Evolutionary conservation across 2,888 invertebrate genomes (phyloP), one percentile per base, ranked within the genome.

Genomic region (Melolontha melolontha): DNA sequence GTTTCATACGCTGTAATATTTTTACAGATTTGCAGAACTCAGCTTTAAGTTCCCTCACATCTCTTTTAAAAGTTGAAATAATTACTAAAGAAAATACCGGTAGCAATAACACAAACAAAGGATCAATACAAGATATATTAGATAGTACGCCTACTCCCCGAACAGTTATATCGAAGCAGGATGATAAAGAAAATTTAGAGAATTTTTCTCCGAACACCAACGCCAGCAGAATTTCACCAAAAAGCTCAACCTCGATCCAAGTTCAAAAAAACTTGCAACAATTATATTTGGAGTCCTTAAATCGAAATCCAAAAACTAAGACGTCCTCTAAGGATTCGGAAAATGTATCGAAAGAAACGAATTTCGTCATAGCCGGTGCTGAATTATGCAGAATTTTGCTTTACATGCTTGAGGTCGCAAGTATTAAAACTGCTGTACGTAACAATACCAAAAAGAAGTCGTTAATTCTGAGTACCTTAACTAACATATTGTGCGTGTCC

Each of bases 371-470:
- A 68, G 77, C 83, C 2, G 86, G 86, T 0, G 82, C 82, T 0
- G 84, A 85, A 73, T 77, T 87, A 10, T 86, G 85, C 69, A 80
- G 81, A 71, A 81, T 82, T 54, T 76, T 87, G 22, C 73, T 87
- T 11, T 79, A 83, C 52, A 74, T 86, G 1, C 85, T 85, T 52
- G 83, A 86, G 40, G 79, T 85, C 7, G 79, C 82, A 41, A 82
- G 78, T 71, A 76, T 82, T 27, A 83, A 81, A 72, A 77, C 74
- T 29, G 57, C 64, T 8, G 51, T 57, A 10, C 59, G 34, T 11
- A 69, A 49, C 17, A 70, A 54, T 12, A 70, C 70, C 1, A 82
- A 79, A 39, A 84, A 83, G 64, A 85, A 84, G 73, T 77, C 79
- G n/a, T 70, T 82, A 1, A 79, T 86, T 14, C 75, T 81, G 0